Percentiles rank a stretch among this genome's conserved stretches.
phyloP scores from a whole-genome alignment of 2,888 invertebrate genomes.

The Stenolophus ochropezus region DNA sequence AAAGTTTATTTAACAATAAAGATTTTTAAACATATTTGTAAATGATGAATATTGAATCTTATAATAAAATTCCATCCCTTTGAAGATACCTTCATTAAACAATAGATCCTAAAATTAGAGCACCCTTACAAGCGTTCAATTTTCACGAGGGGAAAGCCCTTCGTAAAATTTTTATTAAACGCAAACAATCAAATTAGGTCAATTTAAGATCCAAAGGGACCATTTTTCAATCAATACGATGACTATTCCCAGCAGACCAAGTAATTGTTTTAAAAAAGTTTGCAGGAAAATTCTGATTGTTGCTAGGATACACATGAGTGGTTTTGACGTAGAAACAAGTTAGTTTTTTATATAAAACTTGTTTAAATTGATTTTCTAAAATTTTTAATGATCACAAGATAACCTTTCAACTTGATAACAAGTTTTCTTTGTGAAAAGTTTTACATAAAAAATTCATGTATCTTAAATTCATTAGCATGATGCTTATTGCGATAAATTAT shows the following conservation, averaged over 20 bases:
- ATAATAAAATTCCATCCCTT: neutral
- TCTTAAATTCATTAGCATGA: constrained; percentile 11
- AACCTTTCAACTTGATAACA: constrained; percentile 17
- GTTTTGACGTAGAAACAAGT: neutral
- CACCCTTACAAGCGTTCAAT: constrained; percentile 27
- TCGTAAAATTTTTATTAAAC: constrained; percentile 37
- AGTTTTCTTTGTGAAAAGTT: neutral
- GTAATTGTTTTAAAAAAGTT: constrained; percentile 23
- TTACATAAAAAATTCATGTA: constrained; percentile 9
- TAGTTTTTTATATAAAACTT: neutral
- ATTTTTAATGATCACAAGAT: neutral
- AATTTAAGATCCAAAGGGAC: constrained; percentile 39
- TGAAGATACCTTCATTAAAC: constrained; percentile 18
- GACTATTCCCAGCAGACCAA: neutral
- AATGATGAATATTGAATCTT: no score
- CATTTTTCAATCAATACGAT: constrained; percentile 36
- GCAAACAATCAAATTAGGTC: constrained; percentile 44
- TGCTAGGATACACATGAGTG: neutral
- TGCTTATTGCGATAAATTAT: constrained; percentile 20
- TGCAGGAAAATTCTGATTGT: neutral
- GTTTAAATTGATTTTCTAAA: neutral
- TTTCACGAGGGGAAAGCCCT: constrained; percentile 2
- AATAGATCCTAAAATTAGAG: constrained; percentile 31
- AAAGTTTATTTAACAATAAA: neutral
- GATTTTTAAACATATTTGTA: neutral